Base-by-base conservation (phyloP, 2,888 invertebrate genomes). In the Eristalinus aeneus region DNA sequence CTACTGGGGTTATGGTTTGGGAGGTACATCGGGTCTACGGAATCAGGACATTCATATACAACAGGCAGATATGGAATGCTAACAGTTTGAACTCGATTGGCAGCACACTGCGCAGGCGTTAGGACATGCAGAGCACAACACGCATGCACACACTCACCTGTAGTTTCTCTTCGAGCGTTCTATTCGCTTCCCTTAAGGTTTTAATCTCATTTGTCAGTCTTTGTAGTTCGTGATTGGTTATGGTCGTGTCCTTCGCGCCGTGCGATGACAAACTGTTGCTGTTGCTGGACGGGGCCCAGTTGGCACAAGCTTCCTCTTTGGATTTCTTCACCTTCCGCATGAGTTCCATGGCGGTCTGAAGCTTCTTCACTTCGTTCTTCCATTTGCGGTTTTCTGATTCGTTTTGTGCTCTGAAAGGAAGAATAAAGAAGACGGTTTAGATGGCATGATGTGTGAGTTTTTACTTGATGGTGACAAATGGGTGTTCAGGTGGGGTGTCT, bases 131-230 rank as follows among this genome's bases (percentile, higher is more conserved):
- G 23, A 34, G 46, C 5, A 27, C 61, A 58, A 39, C n/a, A 67
- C 22, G 8, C 22, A 56, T 4, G 36, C 10, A 23, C 36, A 39
- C 11, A 89, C 91, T 91, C 90, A 95, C 95, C 94, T 94, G 94
- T 91, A 95, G 93, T 93, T 94, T 95, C 91, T 95, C 95, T 91
- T 95, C 95, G 92, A 95, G 94, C 91, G 94, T 93, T 93, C 94
- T 94, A 90, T 95, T 95, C 73, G 93, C 94, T 90, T 94, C 93
- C 90, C 94, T 95, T 89, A 95, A 93, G 91, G 93, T 93, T 93
- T 94, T 94, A 92, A 95, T 93, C 91, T 95, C 95, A 90, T 91
- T 91, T 82, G 91, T 92, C 91, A 92, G 91, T 91, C 92, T 92
- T 91, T 92, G 92, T 88, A 92, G 89, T 91, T 92, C 92, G 88